Evolutionary conservation across 2,113 vertebrate genomes (phyloP).

Genomic region (Mustela lutreola): DNA sequence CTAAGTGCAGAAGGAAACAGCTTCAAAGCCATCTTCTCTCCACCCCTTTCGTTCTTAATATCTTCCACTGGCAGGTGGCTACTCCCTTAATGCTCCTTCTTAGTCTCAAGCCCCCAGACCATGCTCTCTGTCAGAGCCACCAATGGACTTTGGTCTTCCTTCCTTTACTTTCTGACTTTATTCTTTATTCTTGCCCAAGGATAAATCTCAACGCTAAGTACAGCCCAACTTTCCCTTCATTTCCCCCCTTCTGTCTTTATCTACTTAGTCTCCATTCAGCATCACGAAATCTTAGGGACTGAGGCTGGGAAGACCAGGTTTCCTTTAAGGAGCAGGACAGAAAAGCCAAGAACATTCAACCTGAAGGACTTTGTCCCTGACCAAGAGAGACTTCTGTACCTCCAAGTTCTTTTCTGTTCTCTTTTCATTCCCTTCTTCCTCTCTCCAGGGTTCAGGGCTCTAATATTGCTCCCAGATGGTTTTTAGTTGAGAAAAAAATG

Average conservation of each 20-base stretch:
- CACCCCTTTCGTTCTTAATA: neutral
- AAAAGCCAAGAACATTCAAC: neutral
- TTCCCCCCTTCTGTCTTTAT: neutral
- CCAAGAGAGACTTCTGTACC: neutral
- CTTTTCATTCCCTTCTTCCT: neutral
- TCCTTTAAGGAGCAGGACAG: neutral
- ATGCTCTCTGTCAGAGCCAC: neutral
- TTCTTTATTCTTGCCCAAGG: conserved; percentile 17
- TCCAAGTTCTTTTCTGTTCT: neutral
- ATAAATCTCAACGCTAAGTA: neutral
- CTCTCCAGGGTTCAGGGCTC: neutral
- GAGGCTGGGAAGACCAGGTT: neutral
- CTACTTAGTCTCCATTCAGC: neutral
- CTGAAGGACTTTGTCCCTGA: neutral
- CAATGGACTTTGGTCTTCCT: neutral
- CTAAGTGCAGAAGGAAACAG: neutral
- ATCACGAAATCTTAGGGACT: neutral
- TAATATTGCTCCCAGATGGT: neutral
- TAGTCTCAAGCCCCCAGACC: neutral
- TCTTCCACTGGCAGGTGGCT: neutral
- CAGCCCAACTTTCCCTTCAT: neutral
- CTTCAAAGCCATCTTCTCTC: neutral
- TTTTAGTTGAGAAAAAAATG: neutral
- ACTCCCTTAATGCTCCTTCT: neutral
- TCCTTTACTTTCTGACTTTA: neutral